Conservation (phyloP, 2,797 vertebrate genomes). For the Xenentodon cancila region DNA sequence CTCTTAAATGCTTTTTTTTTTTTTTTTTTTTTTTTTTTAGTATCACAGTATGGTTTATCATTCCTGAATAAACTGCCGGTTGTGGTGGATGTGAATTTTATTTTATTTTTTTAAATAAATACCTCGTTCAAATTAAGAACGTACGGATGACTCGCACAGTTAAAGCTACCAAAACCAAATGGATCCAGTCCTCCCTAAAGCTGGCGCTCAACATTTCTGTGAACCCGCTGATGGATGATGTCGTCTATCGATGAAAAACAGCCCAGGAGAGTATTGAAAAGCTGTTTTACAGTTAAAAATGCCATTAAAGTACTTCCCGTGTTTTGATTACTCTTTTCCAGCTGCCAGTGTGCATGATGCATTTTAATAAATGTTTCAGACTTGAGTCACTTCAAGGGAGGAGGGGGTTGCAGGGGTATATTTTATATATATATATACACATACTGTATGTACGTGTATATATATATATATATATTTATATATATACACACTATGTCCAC, state of each 20-base stretch:
- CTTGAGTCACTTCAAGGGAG: conserved; percentile 75
- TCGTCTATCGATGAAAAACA: too few relatives aligned
- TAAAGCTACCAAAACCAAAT: conserved; percentile 60
- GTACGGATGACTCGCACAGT: conserved; percentile 29
- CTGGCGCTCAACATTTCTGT: too few relatives aligned
- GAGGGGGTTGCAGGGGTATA: conserved; percentile 75
- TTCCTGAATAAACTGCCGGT: conserved; percentile 15
- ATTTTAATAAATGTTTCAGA: conserved; percentile 42
- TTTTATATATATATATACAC: conserved; percentile 72
- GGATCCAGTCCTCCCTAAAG: not conserved
- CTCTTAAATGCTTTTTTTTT: not conserved
- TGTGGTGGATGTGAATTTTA: conserved; percentile 18
- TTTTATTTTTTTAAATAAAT: conserved; percentile 8
- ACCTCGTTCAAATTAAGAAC: conserved; percentile 53
- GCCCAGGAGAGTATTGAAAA: too few relatives aligned
- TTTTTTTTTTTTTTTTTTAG: not conserved
- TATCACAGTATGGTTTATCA: not conserved
- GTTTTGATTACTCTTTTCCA: conserved; percentile 17
- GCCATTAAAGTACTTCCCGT: conserved; percentile 14
- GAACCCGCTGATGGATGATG: too few relatives aligned
- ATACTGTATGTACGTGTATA: conserved; percentile 80
- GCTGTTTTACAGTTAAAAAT: not conserved
- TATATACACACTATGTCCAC: conserved; percentile 85
- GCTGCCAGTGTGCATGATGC: conserved; percentile 38
- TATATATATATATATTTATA: conserved; percentile 66